Conservation (phyloP, 2,888 invertebrate species). For the Rhagonycha lutea region DNA sequence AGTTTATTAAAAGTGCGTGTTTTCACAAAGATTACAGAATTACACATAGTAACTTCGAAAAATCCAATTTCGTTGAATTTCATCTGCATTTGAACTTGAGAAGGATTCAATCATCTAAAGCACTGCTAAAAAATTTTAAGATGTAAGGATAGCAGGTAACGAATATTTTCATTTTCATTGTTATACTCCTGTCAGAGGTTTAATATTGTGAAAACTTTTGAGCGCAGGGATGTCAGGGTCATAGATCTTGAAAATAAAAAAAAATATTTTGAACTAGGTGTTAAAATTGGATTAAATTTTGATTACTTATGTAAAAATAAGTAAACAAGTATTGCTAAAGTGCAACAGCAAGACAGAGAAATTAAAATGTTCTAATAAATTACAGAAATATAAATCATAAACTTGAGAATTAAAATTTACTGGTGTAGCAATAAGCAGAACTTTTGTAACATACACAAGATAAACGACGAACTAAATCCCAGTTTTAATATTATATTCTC, state of each 20-base stretch:
- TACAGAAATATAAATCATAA: not conserved
- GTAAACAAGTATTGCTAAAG: too few relatives aligned
- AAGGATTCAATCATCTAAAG: not conserved
- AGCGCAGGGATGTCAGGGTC: not conserved
- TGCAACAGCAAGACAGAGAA: not conserved
- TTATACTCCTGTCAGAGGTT: too few relatives aligned
- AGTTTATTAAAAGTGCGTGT: not conserved
- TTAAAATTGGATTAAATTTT: too few relatives aligned
- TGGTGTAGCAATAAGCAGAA: too few relatives aligned
- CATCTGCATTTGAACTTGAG: not conserved
- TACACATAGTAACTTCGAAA: not conserved
- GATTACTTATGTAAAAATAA: too few relatives aligned
- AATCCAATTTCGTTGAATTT: not conserved
- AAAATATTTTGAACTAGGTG: too few relatives aligned
- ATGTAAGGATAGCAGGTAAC: not conserved
- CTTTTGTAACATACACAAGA: too few relatives aligned
- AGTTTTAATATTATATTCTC: too few relatives aligned
- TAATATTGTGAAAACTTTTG: not conserved
- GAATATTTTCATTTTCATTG: not conserved
- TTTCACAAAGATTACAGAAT: not conserved
- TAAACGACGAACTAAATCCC: too few relatives aligned
- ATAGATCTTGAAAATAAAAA: too few relatives aligned
- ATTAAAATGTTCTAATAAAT: not conserved
- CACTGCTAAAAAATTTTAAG: too few relatives aligned
- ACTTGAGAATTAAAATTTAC: not conserved